These are phyloP conservation scores for Ypsolopha scabrella DNA, from an alignment of 2,888 invertebrate genomes.

Conservation along the genomic window DNA sequence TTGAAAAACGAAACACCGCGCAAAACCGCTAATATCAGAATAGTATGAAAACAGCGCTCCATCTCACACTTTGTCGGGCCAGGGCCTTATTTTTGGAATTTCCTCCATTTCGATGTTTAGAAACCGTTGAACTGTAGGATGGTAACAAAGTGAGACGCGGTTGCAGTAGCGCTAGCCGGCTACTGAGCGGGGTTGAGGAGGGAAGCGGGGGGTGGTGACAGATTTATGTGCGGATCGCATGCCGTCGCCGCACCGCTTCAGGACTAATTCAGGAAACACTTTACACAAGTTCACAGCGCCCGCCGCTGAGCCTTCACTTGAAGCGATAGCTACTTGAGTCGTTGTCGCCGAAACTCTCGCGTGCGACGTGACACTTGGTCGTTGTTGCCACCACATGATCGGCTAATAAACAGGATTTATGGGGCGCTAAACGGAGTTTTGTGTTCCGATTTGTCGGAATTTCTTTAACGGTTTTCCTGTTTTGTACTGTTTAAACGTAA, in stretches of 20 bases:
- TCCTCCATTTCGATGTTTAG: too few species aligned
- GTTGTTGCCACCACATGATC: not conserved
- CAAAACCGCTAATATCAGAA: too few species aligned
- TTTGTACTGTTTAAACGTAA: too few species aligned
- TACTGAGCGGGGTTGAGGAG: conserved; percentile 6
- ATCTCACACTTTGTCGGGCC: too few species aligned
- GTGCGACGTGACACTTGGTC: not conserved
- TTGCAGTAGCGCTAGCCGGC: not conserved
- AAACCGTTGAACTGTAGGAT: too few species aligned
- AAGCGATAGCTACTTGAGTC: not conserved
- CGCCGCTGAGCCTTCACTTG: conserved; percentile 19
- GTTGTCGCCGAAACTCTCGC: not conserved
- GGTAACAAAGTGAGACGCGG: not conserved
- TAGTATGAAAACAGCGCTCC: too few species aligned
- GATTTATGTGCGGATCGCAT: conserved; percentile 53
- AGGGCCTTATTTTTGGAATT: too few species aligned
- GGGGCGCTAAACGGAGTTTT: too few species aligned
- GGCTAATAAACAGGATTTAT: not conserved
- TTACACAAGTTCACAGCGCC: conserved; percentile 17
- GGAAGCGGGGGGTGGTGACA: conserved; percentile 28
- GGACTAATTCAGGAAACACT: conserved; percentile 40
- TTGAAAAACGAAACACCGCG: too few species aligned
- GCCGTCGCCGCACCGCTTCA: conserved; percentile 20
- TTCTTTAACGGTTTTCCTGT: too few species aligned
- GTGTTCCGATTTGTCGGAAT: too few species aligned